Evolutionary conservation across 2,888 invertebrate genomes (phyloP), one percentile per base, ranked within the genome.

Genomic region (Serrognathus titanus): DNA sequence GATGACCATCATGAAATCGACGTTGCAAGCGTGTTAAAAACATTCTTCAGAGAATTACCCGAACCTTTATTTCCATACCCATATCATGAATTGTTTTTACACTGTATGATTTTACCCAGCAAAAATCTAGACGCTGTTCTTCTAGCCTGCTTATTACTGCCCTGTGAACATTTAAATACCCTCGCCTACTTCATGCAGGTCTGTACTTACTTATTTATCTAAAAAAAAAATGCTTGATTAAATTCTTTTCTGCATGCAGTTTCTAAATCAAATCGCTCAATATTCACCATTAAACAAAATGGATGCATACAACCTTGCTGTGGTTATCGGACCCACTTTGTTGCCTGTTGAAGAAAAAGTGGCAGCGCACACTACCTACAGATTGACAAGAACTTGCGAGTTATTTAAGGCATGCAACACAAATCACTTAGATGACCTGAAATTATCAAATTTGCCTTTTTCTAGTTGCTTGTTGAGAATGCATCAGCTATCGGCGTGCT

Each of bases 261-360:
- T 92, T 69, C 76, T 93, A 46, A 81, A 84, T 65, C 84, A 83
- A 68, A 85, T 95, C 35, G 84, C 91, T 6, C 79, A 82, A 35
- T 82, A 85, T 68, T 85, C 87, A 50, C 81, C 83, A 48, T 80
- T 82, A 48, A 95, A 95, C 74, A 87, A 89, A 75, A 96, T 96
- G 95, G 86, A 88, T 66, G 79, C 85, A 0, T 86, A 86, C 51
- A 95, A 95, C 78, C 79, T 95, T 61, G 89, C 94, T 1, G 89
- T 93, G 63, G 88, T 94, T 31, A 80, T 95, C 73, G 88, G 92
- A 0, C 94, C 94, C 0, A 92, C 92, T 70, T 81, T 95, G 51
- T 90, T 95, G 87, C 92, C 92, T 0, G 78, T 88, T 9, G 86
- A 86, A 51, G 85, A 87, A 70, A 79, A 76, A 69, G 65, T 71